Evolutionary conservation across 1,140 invertebrate genomes (phyloP), one percentile per base, ranked within the genome.

Genomic region (Ceratitis capitata): DNA sequence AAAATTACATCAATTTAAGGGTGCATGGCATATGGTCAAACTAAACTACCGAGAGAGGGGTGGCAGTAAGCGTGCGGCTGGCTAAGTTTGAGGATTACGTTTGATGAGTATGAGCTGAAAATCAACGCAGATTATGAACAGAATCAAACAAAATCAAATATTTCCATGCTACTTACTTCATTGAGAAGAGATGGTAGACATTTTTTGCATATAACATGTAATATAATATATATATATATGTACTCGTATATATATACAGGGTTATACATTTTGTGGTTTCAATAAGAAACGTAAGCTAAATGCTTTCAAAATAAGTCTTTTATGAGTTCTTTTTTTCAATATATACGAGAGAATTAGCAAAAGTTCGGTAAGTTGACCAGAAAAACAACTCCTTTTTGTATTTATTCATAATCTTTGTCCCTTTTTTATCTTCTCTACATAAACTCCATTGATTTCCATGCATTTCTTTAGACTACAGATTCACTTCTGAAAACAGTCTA

Each of bases 91-190:
- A 42, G 69, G 69, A 78, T 78, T 78, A 78, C 23, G 12, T 78
- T 45, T 45, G 69, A 78, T 42, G 69, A 45, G 69, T n/a, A 78
- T 78, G 69, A 78, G 69, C 69, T 78, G 35, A 78, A 78, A 78
- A 78, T 78, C 69, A 78, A 78, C 69, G 69, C 69, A 78, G 35
- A 78, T 78, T 78, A 78, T 78, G 69, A 78, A 42, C 69, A 35
- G 45, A 78, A 78, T 78, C 69, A 78, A 78, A 78, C 69, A 45
- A 78, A 78, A 78, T 78, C 69, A 78, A 78, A 78, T 78, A 78
- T 78, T 78, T 78, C 69, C 69, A 78, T 78, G 42, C 42, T 35
- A 78, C 16, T 78, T 78, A 39, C 16, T 78, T 78, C 39, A 78
- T 78, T 47, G 69, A 16, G 14, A 78, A 12, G 19, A 35, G 69